These are phyloP conservation scores for Archegozetes longisetosus DNA, from an alignment of 1,140 invertebrate species.

Conservation along the genomic window DNA sequence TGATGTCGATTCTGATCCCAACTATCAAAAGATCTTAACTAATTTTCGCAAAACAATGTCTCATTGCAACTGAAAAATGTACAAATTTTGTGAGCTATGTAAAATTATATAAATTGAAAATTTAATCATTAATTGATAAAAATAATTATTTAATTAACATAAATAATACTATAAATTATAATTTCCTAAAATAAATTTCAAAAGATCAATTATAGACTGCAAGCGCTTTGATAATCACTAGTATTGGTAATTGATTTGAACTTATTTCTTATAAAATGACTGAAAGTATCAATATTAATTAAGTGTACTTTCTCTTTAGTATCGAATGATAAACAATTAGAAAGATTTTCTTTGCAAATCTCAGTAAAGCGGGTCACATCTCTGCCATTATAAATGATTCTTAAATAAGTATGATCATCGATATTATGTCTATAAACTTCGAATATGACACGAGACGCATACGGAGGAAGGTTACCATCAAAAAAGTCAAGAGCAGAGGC, in stretches of 20 bases:
- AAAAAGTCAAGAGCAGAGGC: slow-evolving; percentile 54
- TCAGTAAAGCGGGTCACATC: slow-evolving; percentile 62
- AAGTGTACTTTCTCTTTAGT: not conserved
- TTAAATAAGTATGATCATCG: slow-evolving; percentile 45
- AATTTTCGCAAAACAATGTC: slow-evolving; percentile 15
- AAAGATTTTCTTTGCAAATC: slow-evolving; percentile 42
- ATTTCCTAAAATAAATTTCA: not conserved
- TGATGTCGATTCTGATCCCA: slow-evolving; percentile 15
- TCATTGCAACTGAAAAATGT: not conserved
- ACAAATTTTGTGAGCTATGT: not conserved
- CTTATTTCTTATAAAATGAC: not conserved
- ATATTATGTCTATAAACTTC: slow-evolving; percentile 38
- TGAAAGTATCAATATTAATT: not conserved
- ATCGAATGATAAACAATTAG: not conserved
- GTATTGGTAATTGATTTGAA: not conserved
- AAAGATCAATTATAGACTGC: not conserved
- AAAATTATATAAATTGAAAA: not conserved
- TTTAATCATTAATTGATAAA: not conserved
- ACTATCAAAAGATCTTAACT: slow-evolving; percentile 13
- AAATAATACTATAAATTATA: not conserved
- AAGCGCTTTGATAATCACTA: not conserved
- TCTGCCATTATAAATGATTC: slow-evolving; percentile 65
- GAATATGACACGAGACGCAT: slow-evolving; percentile 65
- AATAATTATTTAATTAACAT: not conserved
- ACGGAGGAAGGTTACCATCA: slow-evolving; percentile 43